Conservation (phyloP, 37 sponge, comb jelly and placozoan species). For the Spongilla lacustris region DNA sequence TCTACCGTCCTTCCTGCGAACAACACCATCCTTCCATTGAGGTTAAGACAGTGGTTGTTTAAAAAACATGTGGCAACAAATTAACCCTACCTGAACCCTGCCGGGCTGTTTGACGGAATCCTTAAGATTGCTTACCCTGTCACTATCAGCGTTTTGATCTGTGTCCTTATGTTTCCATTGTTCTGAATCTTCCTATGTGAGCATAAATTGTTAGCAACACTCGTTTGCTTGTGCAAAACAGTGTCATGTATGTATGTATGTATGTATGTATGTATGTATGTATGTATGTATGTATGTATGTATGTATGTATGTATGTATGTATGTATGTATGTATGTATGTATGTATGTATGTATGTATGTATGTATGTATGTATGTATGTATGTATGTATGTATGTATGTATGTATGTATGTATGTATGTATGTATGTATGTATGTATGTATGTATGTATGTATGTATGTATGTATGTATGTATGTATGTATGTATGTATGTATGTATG, state of each 20-base stretch:
- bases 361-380: conserved; percentile 30
- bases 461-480: conserved; percentile 1
- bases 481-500: conserved; percentile 23
- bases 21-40: neutral
- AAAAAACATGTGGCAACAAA: neutral
- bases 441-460: conserved; percentile 9
- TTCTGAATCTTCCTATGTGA: neutral
- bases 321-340: conserved; percentile 24
- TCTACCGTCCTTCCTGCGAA: neutral
- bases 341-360: conserved; percentile 23
- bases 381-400: conserved; percentile 15
- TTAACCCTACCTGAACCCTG: neutral
- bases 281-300: neutral
- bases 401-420: conserved; percentile 14
- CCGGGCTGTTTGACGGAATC: neutral
- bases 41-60: neutral
- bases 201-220: neutral
- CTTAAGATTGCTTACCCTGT: neutral
- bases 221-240: too few species aligned
- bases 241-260: neutral
- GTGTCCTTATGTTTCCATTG: neutral
- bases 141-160: neutral
- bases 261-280: conserved; percentile 20
- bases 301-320: conserved; percentile 20
- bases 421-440: conserved; percentile 16